Conservation (phyloP, 2,888 invertebrate genomes). For the Desoria tigrina region DNA sequence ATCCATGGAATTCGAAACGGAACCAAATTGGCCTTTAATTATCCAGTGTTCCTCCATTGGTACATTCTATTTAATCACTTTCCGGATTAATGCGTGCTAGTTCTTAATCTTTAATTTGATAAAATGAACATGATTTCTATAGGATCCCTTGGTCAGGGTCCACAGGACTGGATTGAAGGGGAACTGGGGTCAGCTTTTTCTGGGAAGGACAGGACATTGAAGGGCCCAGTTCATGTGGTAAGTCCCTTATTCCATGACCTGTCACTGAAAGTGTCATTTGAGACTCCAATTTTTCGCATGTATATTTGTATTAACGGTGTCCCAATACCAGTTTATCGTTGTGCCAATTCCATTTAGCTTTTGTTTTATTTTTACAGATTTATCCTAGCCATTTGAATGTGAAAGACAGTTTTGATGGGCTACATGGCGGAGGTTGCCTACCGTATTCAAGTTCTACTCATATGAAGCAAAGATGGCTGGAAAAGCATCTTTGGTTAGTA, state of each 20-base stretch:
- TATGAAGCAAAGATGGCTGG: slow-evolving; percentile 81
- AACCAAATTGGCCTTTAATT: slow-evolving; percentile 69
- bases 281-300: too few relatives aligned
- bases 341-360: too few relatives aligned
- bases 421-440: slow-evolving; percentile 81
- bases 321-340: too few relatives aligned
- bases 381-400: slow-evolving; percentile 85
- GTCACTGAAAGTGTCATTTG: too few relatives aligned
- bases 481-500: slow-evolving; percentile 70
- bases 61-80: slow-evolving; percentile 54
- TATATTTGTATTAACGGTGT: too few relatives aligned
- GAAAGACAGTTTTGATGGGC: slow-evolving; percentile 76
- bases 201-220: slow-evolving; percentile 32
- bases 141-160: slow-evolving; percentile 40
- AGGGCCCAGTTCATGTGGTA: slow-evolving; percentile 33
- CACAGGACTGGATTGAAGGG: slow-evolving; percentile 38
- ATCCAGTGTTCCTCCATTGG: slow-evolving; percentile 92
- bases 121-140: too few relatives aligned
- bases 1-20: slow-evolving; percentile 56
- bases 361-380: slow-evolving; percentile 58
- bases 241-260: too few relatives aligned
- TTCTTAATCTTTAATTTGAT: too few relatives aligned
- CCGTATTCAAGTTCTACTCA: slow-evolving; percentile 79
- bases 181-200: slow-evolving; percentile 47
- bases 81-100: background rate